These are phyloP conservation scores for Myopa tessellatipennis DNA, from an alignment of 2,888 invertebrate genomes.

Conservation along the genomic window DNA sequence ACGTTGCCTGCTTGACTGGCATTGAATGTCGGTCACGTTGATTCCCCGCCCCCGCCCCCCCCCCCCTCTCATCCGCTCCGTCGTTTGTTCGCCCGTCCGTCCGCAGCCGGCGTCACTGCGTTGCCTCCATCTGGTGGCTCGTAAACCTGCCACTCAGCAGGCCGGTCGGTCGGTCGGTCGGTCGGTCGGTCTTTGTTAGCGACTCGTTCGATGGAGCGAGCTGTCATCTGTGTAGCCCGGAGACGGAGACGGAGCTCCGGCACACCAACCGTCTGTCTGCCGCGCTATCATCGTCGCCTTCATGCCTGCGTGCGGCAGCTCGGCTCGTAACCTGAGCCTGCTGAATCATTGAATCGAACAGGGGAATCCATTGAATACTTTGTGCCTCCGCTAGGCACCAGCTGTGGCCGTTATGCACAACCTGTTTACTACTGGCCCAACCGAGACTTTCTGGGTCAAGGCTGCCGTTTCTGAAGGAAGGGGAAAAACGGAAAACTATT, in stretches of 20 bases:
- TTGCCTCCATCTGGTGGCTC: constrained; percentile 9
- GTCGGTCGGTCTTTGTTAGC: constrained; percentile 26
- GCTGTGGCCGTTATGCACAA: constrained; percentile 18
- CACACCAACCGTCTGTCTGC: constrained; percentile 9
- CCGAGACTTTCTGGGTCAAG: constrained; percentile 20
- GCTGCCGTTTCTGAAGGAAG: not conserved
- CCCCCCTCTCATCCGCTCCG: not conserved
- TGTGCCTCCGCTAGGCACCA: not conserved
- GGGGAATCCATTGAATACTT: constrained; percentile 21
- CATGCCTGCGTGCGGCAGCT: not conserved
- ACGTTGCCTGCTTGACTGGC: constrained; percentile 9
- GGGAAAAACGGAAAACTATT: not conserved
- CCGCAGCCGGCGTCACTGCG: not conserved
- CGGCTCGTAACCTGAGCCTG: constrained; percentile 14
- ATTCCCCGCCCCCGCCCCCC: not conserved
- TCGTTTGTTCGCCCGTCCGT: not conserved
- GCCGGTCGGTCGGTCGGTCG: constrained; percentile 5
- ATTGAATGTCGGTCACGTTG: constrained; percentile 39
- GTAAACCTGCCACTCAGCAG: not conserved
- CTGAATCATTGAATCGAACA: constrained; percentile 29
- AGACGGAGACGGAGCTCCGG: not conserved
- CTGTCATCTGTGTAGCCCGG: constrained; percentile 31
- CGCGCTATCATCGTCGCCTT: not conserved
- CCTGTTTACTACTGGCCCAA: not conserved
- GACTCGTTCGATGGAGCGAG: constrained; percentile 24